Evolutionary conservation across 2,797 vertebrate genomes (phyloP), one percentile per base, ranked within the genome.

Genomic region (Melanotaenia parkinsoni): DNA sequence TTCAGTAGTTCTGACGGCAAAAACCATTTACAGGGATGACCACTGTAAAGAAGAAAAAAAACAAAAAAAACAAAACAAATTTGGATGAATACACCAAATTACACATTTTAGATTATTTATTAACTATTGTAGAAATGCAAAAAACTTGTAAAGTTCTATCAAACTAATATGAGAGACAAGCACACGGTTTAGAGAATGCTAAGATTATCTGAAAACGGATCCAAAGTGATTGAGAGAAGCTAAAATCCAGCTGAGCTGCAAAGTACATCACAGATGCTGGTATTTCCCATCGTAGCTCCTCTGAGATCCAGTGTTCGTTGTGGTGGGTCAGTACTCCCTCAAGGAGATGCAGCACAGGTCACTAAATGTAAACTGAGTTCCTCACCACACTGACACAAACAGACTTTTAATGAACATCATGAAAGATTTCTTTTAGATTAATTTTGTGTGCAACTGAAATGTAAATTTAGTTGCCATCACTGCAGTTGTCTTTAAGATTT

Each of bases 291-390:
- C 3, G 4, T 14, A 45, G n/a, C 38, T 35, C 69, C 43, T 51
- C 14, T 60, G 81, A 58, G 73, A 63, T 64, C 24, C 28, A 56
- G 28, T 43, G 70, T 58, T 70, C 13, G 5, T 50, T 66, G 45
- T 22, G 57, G 28, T 47, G 67, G 72, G 35, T 35, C 32, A 16
- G 16, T 24, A 3, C n/a, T 81, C 79, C 80, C 78, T 67, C 5
- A 33, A 71, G 73, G 74, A 74, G 43, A 54, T 35, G 22, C 58
- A 70, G n/a, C 24, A 32, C 30, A 35, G 73, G 60, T 70, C 73
- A 72, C 0, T 35, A 18, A 67, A 26, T 3, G 6, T 47, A 33
- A 40, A 62, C 18, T 0, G 6, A 58, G 47, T 58, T 33, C 53
- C 28, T 58, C 30, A 50, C 26, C 57, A 70, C 38, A 22, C 33